Conservation (phyloP, 2,797 vertebrate species). For the Siniperca scherzeri region DNA sequence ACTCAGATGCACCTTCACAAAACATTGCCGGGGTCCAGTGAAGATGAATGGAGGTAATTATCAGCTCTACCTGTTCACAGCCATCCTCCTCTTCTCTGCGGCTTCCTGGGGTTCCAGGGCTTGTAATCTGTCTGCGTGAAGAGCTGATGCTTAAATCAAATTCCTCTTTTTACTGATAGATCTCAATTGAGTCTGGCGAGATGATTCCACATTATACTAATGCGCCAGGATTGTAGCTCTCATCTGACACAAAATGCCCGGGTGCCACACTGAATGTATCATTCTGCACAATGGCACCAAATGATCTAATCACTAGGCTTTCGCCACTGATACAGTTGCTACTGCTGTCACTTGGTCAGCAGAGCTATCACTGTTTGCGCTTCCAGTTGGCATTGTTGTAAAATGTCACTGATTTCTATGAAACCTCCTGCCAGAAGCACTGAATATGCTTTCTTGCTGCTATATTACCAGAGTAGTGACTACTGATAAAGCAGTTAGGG, state of each 20-base stretch:
- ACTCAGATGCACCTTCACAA: conserved; percentile 74
- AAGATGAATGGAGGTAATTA: conserved; percentile 88
- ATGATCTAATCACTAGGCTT: conserved; percentile 54
- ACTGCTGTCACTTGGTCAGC: conserved; percentile 58
- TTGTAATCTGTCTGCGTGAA: conserved; percentile 42
- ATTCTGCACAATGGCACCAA: conserved; percentile 45
- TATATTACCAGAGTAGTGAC: conserved; percentile 73
- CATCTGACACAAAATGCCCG: conserved; percentile 35
- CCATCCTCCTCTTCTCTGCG: conserved; percentile 32
- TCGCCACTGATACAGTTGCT: conserved; percentile 38
- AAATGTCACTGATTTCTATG: conserved; percentile 66
- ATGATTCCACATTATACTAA: conserved; percentile 48
- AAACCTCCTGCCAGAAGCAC: conserved; percentile 67
- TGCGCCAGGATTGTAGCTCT: conserved; percentile 42
- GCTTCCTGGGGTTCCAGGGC: conserved; percentile 58
- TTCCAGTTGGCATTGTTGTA: conserved; percentile 69
- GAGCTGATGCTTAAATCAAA: conserved; percentile 45
- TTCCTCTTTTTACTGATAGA: conserved; percentile 42
- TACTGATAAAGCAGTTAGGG: conserved; percentile 58
- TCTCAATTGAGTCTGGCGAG: conserved; percentile 39
- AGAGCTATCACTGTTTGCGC: conserved; percentile 64
- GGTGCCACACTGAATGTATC: conserved; percentile 44
- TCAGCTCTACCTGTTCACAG: conserved; percentile 71
- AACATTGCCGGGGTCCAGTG: conserved; percentile 77
- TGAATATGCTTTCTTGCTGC: conserved; percentile 65